These are phyloP conservation scores for Botia kubotai DNA, from an alignment of 2,797 vertebrate genomes.

Conservation along the genomic window DNA sequence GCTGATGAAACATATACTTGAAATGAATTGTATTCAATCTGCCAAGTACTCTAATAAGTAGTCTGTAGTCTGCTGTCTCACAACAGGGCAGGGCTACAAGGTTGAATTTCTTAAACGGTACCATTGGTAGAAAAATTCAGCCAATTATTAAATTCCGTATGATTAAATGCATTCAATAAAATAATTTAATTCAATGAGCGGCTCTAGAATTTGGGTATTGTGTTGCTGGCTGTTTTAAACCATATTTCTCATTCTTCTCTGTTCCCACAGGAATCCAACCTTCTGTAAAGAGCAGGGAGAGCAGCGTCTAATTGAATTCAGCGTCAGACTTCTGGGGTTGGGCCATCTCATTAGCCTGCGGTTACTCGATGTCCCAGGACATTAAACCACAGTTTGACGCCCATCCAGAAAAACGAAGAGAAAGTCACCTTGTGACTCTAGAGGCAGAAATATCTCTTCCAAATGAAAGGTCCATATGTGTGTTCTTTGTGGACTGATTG, in stretches of 20 bases:
- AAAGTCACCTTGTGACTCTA: conserved; percentile 23
- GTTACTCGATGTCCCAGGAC: conserved; percentile 45
- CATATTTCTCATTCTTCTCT: neutral
- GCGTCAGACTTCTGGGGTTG: conserved; percentile 33
- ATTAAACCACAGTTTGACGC: conserved; percentile 33
- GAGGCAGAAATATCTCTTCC: conserved; percentile 20
- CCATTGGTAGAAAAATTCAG: neutral
- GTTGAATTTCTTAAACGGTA: neutral
- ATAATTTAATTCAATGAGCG: neutral
- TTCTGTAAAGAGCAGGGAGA: conserved; percentile 24
- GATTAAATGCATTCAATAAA: neutral
- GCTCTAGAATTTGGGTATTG: neutral
- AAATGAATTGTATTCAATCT: neutral
- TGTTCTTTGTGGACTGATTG: neutral
- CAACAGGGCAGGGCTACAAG: neutral
- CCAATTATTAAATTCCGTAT: neutral
- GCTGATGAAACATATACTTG: neutral
- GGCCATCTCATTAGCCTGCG: conserved; percentile 52
- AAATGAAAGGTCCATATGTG: neutral
- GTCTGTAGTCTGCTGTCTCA: neutral
- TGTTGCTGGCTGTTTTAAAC: neutral
- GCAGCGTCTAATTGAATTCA: conserved; percentile 48
- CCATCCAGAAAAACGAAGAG: conserved; percentile 7
- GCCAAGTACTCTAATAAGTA: neutral
- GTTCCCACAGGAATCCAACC: conserved; percentile 15